Conservation (phyloP, 1,140 invertebrate species). For the Batillaria attramentaria region DNA sequence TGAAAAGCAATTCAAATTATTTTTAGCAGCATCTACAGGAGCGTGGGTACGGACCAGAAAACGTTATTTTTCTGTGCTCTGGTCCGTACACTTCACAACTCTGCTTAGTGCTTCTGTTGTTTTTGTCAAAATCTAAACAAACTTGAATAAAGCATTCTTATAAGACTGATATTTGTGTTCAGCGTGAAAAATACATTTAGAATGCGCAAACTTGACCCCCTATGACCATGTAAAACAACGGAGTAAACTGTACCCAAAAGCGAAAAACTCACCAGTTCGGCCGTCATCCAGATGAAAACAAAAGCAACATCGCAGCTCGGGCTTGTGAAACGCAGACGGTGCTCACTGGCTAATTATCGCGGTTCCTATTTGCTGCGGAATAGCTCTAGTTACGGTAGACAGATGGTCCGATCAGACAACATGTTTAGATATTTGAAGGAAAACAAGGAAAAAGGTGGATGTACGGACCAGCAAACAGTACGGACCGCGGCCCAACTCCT, state of each 20-base stretch:
- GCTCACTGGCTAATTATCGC: no score
- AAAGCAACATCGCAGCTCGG: no score
- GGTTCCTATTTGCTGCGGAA: no score
- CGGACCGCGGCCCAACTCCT: no score
- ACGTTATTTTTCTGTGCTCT: background rate
- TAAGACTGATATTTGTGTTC: background rate
- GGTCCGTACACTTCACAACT: background rate
- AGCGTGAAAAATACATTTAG: slow-evolving; percentile 2
- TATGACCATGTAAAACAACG: background rate
- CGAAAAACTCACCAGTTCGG: no score
- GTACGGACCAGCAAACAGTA: no score
- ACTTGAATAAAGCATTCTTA: background rate
- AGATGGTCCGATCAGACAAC: no score
- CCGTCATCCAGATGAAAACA: no score
- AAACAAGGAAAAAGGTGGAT: no score
- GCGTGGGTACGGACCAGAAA: background rate
- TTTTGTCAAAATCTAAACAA: background rate
- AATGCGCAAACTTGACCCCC: background rate
- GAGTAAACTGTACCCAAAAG: background rate
- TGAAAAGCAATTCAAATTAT: background rate
- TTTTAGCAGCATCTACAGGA: background rate
- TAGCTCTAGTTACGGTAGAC: no score
- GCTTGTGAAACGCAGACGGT: no score
- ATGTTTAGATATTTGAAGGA: no score
- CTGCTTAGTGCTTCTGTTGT: background rate